Evolutionary conservation across 1,140 invertebrate species (phyloP), one percentile per base, ranked within the genome.

Genomic region (Trachelipus rathkii): DNA sequence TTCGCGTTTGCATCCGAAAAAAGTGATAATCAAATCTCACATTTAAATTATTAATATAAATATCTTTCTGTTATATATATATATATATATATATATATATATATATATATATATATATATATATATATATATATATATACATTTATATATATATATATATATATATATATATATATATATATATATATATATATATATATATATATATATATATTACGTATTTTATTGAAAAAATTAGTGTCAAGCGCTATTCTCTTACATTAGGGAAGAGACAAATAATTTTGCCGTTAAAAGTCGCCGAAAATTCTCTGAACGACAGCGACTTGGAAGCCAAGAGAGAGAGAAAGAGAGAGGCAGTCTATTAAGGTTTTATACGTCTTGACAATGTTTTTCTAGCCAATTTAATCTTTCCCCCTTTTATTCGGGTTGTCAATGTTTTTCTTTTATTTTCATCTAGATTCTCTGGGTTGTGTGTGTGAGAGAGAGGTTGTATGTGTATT

Each of bases 81-180:
- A 60, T 60, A 15, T 15, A 15, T 15, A 60, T 60, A 60, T 60
- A 60, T 60, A 60, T 60, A 60, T 60, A 60, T 60, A 60, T 60
- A 60, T 60, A 60, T 60, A 60, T 60, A 60, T 60, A 60, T 60
- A 60, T 60, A 60, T 60, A 60, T 60, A 60, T 60, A 60, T 60
- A 60, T 60, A 60, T 60, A 60, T 60, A 60, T 60, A 60, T 60
- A 60, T 60, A 19, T 60, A 15, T 15, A 60, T 19, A 19, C 8
- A 60, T 60, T 4, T 60, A 60, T 33, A 33, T 33, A 33, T 33
- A 33, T 33, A 33, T 33, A 33, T 33, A 33, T 33, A 33, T 33
- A 33, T 33, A 33, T 33, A 33, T 33, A 33, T 33, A 33, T 33
- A 33, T 33, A 33, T 33, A 33, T 33, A 33, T 33, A 33, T 33